Evolutionary conservation across 2,113 vertebrate genomes (phyloP), one percentile per base, ranked within the genome.

Genomic region (Chloropsis hardwickii): DNA sequence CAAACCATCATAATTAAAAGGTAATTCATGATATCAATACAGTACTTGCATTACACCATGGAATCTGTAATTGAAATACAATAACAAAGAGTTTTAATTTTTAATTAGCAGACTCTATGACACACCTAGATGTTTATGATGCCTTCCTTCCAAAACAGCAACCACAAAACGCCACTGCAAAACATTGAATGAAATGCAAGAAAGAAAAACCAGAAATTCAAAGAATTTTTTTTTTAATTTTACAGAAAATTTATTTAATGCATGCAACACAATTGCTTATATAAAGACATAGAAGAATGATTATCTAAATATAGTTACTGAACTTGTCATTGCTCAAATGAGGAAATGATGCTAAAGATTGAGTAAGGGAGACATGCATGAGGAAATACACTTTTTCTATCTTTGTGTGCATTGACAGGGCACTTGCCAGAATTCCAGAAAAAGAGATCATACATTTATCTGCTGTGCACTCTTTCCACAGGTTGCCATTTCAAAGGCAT

Each of bases 401-500:
- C 20, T 37, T 67, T 79, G 3, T 79, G n/a, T 71, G 5, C 15
- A 24, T 28, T 64, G 44, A 23, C 5, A 35, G 18, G 4, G 8
- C n/a, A 37, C 15, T 82, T 88, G 31, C 14, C 33, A 86, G 35
- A 71, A 71, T 67, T 56, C 42, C 23, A 27, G 56, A 54, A 70
- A 82, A 91, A 57, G 3, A 82, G 23, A 47, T 45, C 23, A 58
- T 33, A 3, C 3, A 15, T 58, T 70, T 66, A 21, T 82, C 50
- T 83, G 33, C 69, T 80, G 18, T 83, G 8, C 29, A 14, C 4
- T 67, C 29, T 56, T 92, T 86, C 50, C 28, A 89, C 40, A 72
- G 24, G 16, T n/a, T 94, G 81, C 50, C 54, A 89, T 91, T 94
- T 95, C 81, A 86, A 45, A 83, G 67, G 44, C 37, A 53, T 93